Percentiles rank a stretch among this genome's conserved stretches.
Evolutionary conservation across 2,888 invertebrate species (phyloP).

Genomic region (Heliconius erato): DNA sequence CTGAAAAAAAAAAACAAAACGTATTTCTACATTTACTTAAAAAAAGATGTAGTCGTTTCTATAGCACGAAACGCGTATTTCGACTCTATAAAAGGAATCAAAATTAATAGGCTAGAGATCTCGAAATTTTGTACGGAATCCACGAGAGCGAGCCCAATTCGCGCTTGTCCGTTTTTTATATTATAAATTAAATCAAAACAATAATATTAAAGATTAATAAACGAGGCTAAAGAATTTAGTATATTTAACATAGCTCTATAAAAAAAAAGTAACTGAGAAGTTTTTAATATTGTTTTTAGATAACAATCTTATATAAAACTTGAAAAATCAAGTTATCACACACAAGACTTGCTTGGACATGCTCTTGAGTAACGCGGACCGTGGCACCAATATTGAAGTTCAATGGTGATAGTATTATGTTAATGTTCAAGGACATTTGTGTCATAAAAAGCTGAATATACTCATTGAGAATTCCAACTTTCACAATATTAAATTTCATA

Average conservation of each 20-base stretch:
- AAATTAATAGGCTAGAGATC: no score
- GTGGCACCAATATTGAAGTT: conserved; percentile 54
- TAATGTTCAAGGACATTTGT: conserved; percentile 27
- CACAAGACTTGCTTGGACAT: conserved; percentile 17
- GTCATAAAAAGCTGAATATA: conserved; percentile 22
- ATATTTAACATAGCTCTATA: background rate
- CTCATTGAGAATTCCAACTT: conserved; percentile 25
- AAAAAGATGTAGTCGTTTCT: no score
- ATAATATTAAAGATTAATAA: background rate
- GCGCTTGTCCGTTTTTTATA: no score
- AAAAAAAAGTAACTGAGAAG: background rate
- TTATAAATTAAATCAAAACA: background rate
- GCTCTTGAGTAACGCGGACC: conserved; percentile 49
- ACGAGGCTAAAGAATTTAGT: background rate
- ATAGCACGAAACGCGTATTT: no score
- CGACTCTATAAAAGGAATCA: no score
- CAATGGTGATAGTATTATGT: conserved; percentile 47
- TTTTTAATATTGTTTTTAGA: background rate
- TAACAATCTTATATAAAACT: background rate
- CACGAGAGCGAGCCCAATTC: no score
- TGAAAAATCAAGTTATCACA: background rate
- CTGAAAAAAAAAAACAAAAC: no score
- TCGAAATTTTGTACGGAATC: no score
- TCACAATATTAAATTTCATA: conserved; percentile 19
- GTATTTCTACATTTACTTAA: no score